Conservation (phyloP, 1,140 invertebrate genomes). For the Macrosteles quadrilineatus region DNA sequence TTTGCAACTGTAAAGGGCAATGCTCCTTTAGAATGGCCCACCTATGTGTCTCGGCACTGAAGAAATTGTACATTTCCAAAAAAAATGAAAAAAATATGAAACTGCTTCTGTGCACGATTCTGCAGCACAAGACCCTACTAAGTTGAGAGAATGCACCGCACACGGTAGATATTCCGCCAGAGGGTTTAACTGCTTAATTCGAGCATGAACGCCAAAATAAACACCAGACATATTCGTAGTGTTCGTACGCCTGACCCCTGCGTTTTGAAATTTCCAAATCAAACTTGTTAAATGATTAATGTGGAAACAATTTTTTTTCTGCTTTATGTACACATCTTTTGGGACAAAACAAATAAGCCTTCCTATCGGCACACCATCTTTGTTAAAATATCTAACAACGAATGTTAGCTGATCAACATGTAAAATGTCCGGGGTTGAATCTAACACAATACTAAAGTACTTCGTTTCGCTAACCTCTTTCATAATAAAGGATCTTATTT, state of each 20-base stretch:
- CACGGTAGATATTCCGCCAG: conserved; percentile 42
- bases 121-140: too few species aligned
- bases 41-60: too few species aligned
- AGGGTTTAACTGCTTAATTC: conserved; percentile 44
- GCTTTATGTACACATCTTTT: conserved; percentile 30
- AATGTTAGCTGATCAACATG: too few species aligned
- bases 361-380: conserved; percentile 14
- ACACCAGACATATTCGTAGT: conserved; percentile 42
- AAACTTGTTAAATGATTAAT: conserved; percentile 20
- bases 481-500: conserved; percentile 34
- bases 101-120: too few species aligned
- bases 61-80: conserved; percentile 2
- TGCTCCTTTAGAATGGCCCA: too few species aligned
- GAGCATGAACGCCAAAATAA: conserved; percentile 43
- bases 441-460: too few species aligned
- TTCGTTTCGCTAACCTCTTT: conserved; percentile 37
- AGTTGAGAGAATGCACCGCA: too few species aligned
- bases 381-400: conserved; percentile 43
- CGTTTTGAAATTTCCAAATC: conserved; percentile 37
- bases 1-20: conserved; percentile 18
- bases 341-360: conserved; percentile 20
- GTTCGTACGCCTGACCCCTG: conserved; percentile 42
- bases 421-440: too few species aligned
- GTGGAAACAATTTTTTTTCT: conserved; percentile 22
- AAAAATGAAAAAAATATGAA: not conserved